A percentile compares a stretch with the other conserved stretches of the same genome.
These are phyloP conservation scores for Chanos chanos DNA, from an alignment of 2,797 vertebrate species.

Conservation along the genomic window DNA sequence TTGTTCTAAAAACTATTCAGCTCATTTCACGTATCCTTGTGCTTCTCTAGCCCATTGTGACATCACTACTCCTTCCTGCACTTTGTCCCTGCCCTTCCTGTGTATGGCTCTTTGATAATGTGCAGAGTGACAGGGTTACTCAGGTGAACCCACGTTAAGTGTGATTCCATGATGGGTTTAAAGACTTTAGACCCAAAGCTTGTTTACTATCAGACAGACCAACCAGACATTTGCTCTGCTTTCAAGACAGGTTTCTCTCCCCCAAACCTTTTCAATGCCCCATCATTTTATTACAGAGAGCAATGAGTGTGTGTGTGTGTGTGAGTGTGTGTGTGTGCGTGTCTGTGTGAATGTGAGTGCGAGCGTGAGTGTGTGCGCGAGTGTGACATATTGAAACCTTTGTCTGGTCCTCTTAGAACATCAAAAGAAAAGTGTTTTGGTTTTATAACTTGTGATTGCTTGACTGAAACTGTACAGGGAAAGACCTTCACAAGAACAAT, in stretches of 20 bases:
- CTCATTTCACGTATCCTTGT: too few relatives aligned
- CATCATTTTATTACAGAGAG: too few relatives aligned
- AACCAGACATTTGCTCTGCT: too few relatives aligned
- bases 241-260: too few relatives aligned
- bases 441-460: constrained; percentile 25
- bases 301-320: too few relatives aligned
- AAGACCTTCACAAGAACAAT: constrained; percentile 24
- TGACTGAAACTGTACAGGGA: neutral
- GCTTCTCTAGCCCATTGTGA: too few relatives aligned
- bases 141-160: neutral
- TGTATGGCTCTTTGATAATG: neutral
- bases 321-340: too few relatives aligned
- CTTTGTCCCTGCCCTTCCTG: neutral
- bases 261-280: too few relatives aligned
- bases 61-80: too few relatives aligned
- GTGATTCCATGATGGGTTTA: constrained; percentile 11
- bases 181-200: neutral
- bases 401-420: neutral
- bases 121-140: neutral
- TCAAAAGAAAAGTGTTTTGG: neutral
- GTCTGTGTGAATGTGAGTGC: too few relatives aligned
- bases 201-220: too few relatives aligned
- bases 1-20: neutral
- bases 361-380: too few relatives aligned
- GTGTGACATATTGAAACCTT: constrained; percentile 20